These are phyloP conservation scores for Colletes collaris DNA, from an alignment of 2,888 invertebrate genomes.

Conservation along the genomic window DNA sequence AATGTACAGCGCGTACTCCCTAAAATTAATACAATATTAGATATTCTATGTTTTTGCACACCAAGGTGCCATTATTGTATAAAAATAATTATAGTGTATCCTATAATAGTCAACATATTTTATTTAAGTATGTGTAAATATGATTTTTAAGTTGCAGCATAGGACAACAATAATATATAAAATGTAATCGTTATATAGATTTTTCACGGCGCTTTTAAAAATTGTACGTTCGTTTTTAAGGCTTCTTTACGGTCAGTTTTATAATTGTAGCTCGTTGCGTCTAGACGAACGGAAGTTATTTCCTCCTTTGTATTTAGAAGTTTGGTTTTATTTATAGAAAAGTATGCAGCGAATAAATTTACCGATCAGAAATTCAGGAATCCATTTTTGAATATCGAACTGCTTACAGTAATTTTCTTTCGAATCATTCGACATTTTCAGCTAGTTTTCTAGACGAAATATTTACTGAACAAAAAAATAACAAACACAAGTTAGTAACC, in stretches of 20 bases:
- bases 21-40: constrained; percentile 20
- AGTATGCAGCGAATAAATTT: constrained; percentile 32
- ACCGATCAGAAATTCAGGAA: constrained; percentile 65
- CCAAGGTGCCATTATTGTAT: constrained; percentile 42
- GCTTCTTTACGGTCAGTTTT: constrained; percentile 42
- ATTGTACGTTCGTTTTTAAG: constrained; percentile 16
- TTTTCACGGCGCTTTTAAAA: constrained; percentile 48
- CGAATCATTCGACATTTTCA: not conserved
- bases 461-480: not conserved
- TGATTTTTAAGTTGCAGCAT: constrained; percentile 24
- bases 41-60: constrained; percentile 34
- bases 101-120: constrained; percentile 9
- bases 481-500: constrained; percentile 19
- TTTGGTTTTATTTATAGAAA: not conserved
- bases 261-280: constrained; percentile 49
- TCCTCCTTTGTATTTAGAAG: not conserved
- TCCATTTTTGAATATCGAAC: constrained; percentile 55
- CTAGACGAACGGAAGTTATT: constrained; percentile 7
- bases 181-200: constrained; percentile 52
- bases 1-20: constrained; percentile 14
- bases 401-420: constrained; percentile 37
- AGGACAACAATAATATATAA: constrained; percentile 40
- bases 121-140: constrained; percentile 44
- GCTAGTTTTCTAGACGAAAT: not conserved
- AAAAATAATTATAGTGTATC: constrained; percentile 26